Evolutionary conservation across 1,140 invertebrate genomes (phyloP), one percentile per base, ranked within the genome.

Genomic region (Chrysomallon squamiferum): DNA sequence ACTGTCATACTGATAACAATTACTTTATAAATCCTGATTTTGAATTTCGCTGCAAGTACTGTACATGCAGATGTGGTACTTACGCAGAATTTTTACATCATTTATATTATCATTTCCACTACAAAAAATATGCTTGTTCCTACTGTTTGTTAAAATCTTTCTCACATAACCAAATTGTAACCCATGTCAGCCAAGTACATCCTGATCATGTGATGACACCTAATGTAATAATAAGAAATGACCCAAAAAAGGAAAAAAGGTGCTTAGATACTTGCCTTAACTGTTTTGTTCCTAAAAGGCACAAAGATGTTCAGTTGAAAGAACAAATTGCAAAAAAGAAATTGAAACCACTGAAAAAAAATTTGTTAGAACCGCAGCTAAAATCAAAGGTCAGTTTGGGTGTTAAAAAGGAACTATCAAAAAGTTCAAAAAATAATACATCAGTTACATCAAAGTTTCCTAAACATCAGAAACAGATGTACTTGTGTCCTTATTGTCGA

Each of bases 21-120:
- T 15, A 54, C n/a, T 54, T 54, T 27, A 13, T 27, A 4, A 13
- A 54, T 54, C 25, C 50, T 54, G 22, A 25, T 1, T 54, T 27
- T 27, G 50, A 54, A 30, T 54, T 54, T 22, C 13, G 50, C 22
- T 54, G 50, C 29, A 54, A 54, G 29, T 54, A 54, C 50, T 54
- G 50, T 30, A 54, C 50, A 25, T 27, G 25, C 50, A 54, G 50
- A 54, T 15, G n/a, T 15, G 50, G 25, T 0, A 20, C 50, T 27
- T 54, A 20, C 22, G 25, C 22, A 3, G 25, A 29, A 30, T 54
- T 54, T 54, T 15, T 54, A 25, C 50, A 54, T 27, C 50, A 54
- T 11, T 18, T 30, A 9, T 54, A 54, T 30, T 54, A 54, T 27
- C 50, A 54, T 22, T 54, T 54, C 25, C 50, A 54, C 50, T 54